Evolutionary conservation across 1,140 invertebrate genomes (phyloP).

Genomic region (Cecropterus lyciades): DNA sequence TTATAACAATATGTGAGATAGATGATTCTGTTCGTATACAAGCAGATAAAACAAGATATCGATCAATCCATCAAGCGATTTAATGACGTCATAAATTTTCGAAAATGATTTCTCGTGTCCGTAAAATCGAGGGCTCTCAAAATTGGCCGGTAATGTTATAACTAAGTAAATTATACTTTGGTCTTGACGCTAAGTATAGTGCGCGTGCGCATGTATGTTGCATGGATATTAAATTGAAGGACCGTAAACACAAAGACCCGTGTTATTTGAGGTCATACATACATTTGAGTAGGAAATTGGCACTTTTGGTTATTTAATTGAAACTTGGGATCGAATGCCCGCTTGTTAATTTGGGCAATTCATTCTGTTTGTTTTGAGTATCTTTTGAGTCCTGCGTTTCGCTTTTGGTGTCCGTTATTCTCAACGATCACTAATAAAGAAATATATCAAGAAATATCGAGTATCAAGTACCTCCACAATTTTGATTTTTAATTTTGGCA

Average conservation of each 20-base stretch:
- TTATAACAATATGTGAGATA: not conserved
- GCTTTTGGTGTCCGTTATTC: constrained; percentile 9
- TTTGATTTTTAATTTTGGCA: not conserved
- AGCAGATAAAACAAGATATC: constrained; percentile 52
- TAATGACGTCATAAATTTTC: constrained; percentile 59
- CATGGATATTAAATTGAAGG: constrained; percentile 26
- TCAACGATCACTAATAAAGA: constrained; percentile 5
- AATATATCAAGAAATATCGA: constrained; percentile 3
- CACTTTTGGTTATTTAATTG: constrained; percentile 31
- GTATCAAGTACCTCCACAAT: not conserved
- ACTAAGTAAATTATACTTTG: constrained; percentile 60
- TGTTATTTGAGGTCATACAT: constrained; percentile 30
- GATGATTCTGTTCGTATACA: not conserved
- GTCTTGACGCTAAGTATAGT: constrained; percentile 47
- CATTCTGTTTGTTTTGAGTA: constrained; percentile 28
- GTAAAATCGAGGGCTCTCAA: constrained; percentile 49
- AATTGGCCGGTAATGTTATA: constrained; percentile 53
- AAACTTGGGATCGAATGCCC: constrained; percentile 25
- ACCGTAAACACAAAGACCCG: constrained; percentile 20
- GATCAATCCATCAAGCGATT: constrained; percentile 60
- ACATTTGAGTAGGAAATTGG: constrained; percentile 37
- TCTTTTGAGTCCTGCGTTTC: constrained; percentile 1
- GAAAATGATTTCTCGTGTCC: constrained; percentile 54
- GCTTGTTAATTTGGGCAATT: constrained; percentile 18
- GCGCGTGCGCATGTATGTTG: constrained; percentile 26